Conservation (phyloP, 2,888 invertebrate genomes). For the Aphrophora alni region DNA sequence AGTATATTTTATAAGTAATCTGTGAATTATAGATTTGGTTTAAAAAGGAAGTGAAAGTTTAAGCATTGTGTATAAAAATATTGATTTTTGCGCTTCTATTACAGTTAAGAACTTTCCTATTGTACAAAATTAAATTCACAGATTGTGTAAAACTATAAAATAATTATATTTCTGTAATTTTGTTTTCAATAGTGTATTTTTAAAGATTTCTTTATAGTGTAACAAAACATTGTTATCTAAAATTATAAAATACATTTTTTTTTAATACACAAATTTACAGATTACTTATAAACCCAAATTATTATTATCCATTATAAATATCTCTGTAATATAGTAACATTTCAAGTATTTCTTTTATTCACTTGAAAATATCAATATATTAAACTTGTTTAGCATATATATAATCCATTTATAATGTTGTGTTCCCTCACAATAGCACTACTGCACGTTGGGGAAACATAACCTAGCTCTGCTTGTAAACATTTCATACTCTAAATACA, state of each 20-base stretch:
- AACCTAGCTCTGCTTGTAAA: not conserved
- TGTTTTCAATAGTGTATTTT: too few species aligned
- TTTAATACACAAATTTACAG: not conserved
- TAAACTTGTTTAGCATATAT: not conserved
- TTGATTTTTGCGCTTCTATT: too few species aligned
- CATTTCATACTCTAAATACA: too few species aligned
- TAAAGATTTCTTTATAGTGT: too few species aligned
- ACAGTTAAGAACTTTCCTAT: too few species aligned
- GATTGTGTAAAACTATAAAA: too few species aligned
- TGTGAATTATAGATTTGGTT: slow-evolving; percentile 21
- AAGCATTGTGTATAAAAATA: too few species aligned
- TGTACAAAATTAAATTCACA: too few species aligned
- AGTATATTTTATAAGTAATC: not conserved
- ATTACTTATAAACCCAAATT: not conserved
- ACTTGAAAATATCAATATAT: not conserved
- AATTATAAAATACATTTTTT: too few species aligned
- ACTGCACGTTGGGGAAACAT: not conserved
- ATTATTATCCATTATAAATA: not conserved
- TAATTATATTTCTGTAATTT: too few species aligned
- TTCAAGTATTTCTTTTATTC: not conserved
- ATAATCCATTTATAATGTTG: not conserved
- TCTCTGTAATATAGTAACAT: not conserved
- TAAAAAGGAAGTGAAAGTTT: slow-evolving; percentile 24
- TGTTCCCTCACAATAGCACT: not conserved
- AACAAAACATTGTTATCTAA: too few species aligned